Base-by-base conservation (phyloP, 2,888 invertebrate genomes). In the Tiliacea aurago region DNA sequence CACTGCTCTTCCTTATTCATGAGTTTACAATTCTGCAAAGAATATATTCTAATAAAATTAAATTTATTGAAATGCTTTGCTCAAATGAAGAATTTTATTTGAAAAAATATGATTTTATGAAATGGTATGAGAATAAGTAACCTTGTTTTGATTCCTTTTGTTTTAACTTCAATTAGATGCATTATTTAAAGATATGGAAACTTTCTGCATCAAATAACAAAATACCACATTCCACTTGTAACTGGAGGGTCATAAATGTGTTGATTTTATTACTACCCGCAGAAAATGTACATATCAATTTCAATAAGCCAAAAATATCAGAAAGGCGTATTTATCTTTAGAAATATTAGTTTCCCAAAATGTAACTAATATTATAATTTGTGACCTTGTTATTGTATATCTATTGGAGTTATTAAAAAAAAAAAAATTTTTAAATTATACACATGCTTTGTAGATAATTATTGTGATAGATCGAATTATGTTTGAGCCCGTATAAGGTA, bases 161-260 rank as follows among this genome's bases (percentile, higher is more conserved):
- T 68, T 43, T 66, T 47, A 41, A 69, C 33, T 58, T 68, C 58
- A 59, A 23, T 73, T 70, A 67, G 73, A 83, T 76, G 73, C 72
- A 76, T 68, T 78, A 80, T 58, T 43, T 61, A 77, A 56, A 68
- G 53, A 78, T 87, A 85, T 83, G 82, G 82, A 84, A 73, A 82
- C 73, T 83, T 84, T 87, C 84, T 83, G 80, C 76, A 77, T 82
- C 71, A 84, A 85, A 81, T 84, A 84, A 86, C 88, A 86, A 87
- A 86, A 88, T 88, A 84, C 86, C 89, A 93, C 93, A 93, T 93
- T 93, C 93, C 93, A 92, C 86, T 87, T 88, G 87, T 87, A 85
- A 86, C 72, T 78, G 78, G 70, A 80, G 83, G 76, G 78, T 82
- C 82, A 84, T 80, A 73, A 82, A 80, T 77, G 78, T 81, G 68